A percentile compares a stretch with the other conserved stretches of the same genome.
These are phyloP conservation scores for Crotophaga sulcirostris DNA, from an alignment of 2,113 vertebrate genomes.

Conservation along the genomic window DNA sequence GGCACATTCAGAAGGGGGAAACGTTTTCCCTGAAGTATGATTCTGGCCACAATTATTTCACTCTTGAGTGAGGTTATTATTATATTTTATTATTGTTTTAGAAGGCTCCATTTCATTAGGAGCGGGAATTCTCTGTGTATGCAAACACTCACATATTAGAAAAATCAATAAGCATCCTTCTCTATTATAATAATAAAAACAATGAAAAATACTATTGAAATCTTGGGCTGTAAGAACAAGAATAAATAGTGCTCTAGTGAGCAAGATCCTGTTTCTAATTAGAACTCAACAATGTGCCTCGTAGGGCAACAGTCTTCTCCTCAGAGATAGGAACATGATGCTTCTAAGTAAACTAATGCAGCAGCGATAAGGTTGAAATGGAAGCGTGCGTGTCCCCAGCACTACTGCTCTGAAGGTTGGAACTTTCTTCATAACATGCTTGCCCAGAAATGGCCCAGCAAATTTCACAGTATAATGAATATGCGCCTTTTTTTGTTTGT, in stretches of 20 bases:
- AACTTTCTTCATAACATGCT: not conserved
- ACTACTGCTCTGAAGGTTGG: not conserved
- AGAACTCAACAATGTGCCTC: not conserved
- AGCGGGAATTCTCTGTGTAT: not conserved
- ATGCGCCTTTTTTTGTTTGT: not conserved
- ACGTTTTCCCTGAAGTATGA: not conserved
- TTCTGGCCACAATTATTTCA: constrained; percentile 3
- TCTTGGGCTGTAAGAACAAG: not conserved
- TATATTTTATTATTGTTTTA: constrained; percentile 15
- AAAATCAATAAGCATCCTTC: constrained; percentile 26
- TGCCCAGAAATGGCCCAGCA: not conserved
- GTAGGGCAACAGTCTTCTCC: constrained; percentile 18
- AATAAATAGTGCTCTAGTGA: not conserved
- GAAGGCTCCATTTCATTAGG: constrained; percentile 5
- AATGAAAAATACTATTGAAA: not conserved
- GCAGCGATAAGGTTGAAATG: not conserved
- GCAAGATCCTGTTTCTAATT: constrained; percentile 34
- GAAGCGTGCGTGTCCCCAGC: not conserved
- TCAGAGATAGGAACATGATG: not conserved
- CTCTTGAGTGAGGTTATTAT: not conserved
- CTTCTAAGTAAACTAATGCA: not conserved
- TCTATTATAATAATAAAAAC: not conserved
- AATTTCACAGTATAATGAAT: not conserved
- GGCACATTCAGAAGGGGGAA: not conserved
- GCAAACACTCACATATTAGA: constrained; percentile 4